Conservation (phyloP, 2,113 vertebrate genomes). For the Sigmodon hispidus region DNA sequence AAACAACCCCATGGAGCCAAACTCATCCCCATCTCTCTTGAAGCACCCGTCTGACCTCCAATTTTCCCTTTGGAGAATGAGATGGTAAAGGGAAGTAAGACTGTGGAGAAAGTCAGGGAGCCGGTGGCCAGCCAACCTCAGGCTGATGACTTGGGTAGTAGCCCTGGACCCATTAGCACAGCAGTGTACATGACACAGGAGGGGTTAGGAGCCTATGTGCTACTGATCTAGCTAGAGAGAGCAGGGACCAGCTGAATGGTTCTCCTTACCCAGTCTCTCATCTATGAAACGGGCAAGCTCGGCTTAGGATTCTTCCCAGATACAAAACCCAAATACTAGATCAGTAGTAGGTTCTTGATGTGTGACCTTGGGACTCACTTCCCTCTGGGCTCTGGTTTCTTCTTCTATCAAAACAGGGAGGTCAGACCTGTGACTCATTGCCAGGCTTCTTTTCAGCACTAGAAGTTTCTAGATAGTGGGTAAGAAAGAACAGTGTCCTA, state of each 20-base stretch:
- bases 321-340: neutral
- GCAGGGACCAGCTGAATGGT: neutral
- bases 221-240: neutral
- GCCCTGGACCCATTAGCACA: neutral
- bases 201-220: neutral
- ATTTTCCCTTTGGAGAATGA: slow-evolving; percentile 39
- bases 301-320: neutral
- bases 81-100: neutral
- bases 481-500: slow-evolving; percentile 51
- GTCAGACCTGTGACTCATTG: slow-evolving; percentile 46
- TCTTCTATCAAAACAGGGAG: slow-evolving; percentile 23
- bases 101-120: neutral
- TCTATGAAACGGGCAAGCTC: slow-evolving; percentile 18
- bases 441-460: slow-evolving; percentile 25
- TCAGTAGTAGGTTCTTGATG: neutral
- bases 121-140: neutral
- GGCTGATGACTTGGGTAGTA: neutral
- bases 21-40: neutral
- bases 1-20: neutral
- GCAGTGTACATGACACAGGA: neutral
- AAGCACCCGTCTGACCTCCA: neutral
- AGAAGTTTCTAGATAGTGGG: slow-evolving; percentile 67
- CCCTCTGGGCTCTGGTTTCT: slow-evolving; percentile 18
- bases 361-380: slow-evolving; percentile 42
- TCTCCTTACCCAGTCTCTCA: neutral